Evolutionary conservation across 1,140 invertebrate species (phyloP).

Genomic region (Harlomillsia oculata): DNA sequence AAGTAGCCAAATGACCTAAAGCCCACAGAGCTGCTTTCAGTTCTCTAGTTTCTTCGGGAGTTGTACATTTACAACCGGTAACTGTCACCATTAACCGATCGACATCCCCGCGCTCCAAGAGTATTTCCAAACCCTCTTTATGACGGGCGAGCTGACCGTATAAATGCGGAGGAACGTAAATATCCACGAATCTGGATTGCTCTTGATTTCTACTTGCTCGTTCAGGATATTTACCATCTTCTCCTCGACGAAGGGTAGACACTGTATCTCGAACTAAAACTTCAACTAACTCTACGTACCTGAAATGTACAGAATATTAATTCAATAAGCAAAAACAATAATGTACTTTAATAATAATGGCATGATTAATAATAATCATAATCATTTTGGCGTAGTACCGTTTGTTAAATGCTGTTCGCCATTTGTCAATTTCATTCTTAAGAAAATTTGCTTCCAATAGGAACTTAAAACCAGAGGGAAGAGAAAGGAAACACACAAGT

Average conservation of each 20-base stretch:
- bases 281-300: conserved; percentile 81
- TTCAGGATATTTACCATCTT: conserved; percentile 65
- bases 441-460: conserved; percentile 59
- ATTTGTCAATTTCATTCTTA: conserved; percentile 61
- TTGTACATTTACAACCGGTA: conserved; percentile 44
- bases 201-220: conserved; percentile 42
- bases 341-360: not conserved
- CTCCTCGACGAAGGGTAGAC: conserved; percentile 68
- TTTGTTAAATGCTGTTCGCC: conserved; percentile 62
- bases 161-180: conserved; percentile 71
- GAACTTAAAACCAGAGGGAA: conserved; percentile 57
- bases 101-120: conserved; percentile 44
- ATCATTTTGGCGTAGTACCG: conserved; percentile 40
- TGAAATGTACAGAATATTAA: conserved; percentile 34
- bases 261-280: conserved; percentile 74
- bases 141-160: conserved; percentile 79
- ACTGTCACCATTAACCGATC: conserved; percentile 23
- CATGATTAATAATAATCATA: not conserved
- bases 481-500: conserved; percentile 69
- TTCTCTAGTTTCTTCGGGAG: conserved; percentile 56
- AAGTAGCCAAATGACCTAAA: conserved; percentile 69
- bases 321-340: not conserved
- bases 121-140: conserved; percentile 56
- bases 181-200: conserved; percentile 40
- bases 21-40: conserved; percentile 86